Percentiles rank a stretch among this genome's conserved stretches.
These are phyloP conservation scores for Neocrepidodera transversa DNA, from an alignment of 2,888 invertebrate species.

Conservation along the genomic window DNA sequence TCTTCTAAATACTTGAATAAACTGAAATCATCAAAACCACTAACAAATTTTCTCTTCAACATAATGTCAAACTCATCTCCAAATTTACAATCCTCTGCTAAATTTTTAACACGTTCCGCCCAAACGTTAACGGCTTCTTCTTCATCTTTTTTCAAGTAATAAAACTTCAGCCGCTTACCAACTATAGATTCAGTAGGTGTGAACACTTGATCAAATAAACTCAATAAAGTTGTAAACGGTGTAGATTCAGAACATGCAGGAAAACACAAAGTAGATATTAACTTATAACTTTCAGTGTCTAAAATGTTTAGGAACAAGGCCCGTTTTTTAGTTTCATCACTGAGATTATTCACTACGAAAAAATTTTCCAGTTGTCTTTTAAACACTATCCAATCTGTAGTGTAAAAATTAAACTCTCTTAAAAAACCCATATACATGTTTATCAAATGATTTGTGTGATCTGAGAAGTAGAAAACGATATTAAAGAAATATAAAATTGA, in stretches of 20 bases:
- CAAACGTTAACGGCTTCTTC: slow-evolving; percentile 39
- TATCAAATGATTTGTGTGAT: not conserved
- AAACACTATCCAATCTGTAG: slow-evolving; percentile 35
- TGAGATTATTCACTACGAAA: slow-evolving; percentile 38
- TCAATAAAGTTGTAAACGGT: slow-evolving; percentile 31
- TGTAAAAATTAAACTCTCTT: slow-evolving; percentile 25
- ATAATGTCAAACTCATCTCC: slow-evolving; percentile 31
- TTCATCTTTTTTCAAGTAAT: slow-evolving; percentile 29
- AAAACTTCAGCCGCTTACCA: slow-evolving; percentile 40
- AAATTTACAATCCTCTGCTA: slow-evolving; percentile 40
- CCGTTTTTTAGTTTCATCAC: slow-evolving; percentile 30
- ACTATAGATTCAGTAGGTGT: slow-evolving; percentile 26
- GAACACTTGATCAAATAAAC: slow-evolving; percentile 38
- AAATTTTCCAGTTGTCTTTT: slow-evolving; percentile 37
- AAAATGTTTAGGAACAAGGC: slow-evolving; percentile 42
- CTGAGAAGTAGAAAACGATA: not conserved
- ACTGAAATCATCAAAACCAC: slow-evolving; percentile 29
- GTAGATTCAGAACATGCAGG: slow-evolving; percentile 29
- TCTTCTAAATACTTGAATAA: slow-evolving; percentile 20
- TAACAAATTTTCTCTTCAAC: slow-evolving; percentile 40
- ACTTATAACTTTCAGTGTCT: slow-evolving; percentile 42
- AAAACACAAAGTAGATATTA: slow-evolving; percentile 36
- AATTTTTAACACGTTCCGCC: slow-evolving; percentile 37
- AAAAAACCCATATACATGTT: slow-evolving; percentile 27
- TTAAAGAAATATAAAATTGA: not conserved